Evolutionary conservation across 2,797 vertebrate genomes (phyloP).

Genomic region (Lacerta agilis): DNA sequence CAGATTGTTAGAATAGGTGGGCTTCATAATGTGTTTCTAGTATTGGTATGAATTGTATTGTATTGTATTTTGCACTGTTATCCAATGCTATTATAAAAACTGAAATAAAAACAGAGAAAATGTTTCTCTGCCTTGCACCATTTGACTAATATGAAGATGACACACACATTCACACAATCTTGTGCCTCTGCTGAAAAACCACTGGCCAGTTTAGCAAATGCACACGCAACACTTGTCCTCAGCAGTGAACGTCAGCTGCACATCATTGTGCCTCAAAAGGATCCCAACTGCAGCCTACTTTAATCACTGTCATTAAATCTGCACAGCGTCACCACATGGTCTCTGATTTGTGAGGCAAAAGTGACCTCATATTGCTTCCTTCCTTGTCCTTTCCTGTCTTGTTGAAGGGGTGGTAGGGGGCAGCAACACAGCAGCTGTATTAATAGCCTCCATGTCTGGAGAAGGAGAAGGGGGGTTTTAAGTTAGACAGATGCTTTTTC

Average conservation of each 20-base stretch:
- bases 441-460: not conserved
- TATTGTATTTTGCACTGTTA: no score
- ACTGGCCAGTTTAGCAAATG: not conserved
- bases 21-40: no score
- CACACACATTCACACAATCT: not conserved
- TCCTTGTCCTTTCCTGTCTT: not conserved
- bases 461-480: not conserved
- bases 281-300: not conserved
- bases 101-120: not conserved
- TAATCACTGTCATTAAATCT: constrained; percentile 8
- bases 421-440: not conserved
- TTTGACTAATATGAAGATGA: not conserved
- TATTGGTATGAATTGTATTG: no score
- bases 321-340: not conserved
- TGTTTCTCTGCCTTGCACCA: constrained; percentile 26
- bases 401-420: not conserved
- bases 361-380: not conserved
- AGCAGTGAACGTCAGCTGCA: not conserved
- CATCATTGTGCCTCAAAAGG: not conserved
- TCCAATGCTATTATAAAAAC: no score
- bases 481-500: not conserved
- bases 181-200: not conserved
- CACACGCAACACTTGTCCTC: not conserved
- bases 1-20: no score
- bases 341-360: not conserved